phyloP scores from a whole-genome alignment of 2,113 vertebrate species.

The Lepisosteus oculatus region DNA sequence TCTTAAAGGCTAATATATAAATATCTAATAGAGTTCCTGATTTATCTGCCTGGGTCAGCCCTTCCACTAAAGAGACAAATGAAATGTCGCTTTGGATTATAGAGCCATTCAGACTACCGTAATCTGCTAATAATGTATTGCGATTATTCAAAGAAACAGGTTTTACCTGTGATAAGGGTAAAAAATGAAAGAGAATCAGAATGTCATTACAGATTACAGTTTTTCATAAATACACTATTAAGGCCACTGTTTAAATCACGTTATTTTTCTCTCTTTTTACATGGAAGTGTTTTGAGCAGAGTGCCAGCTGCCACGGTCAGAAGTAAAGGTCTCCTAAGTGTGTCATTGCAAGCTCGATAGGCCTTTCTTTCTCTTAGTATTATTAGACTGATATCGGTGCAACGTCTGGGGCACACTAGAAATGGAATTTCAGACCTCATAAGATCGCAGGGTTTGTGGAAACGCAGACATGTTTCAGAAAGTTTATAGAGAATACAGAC shows the following conservation, averaged over 20 bases:
- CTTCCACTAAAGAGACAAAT: slow-evolving; percentile 33
- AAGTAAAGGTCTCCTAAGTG: slow-evolving; percentile 41
- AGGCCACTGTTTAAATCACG: slow-evolving; percentile 27
- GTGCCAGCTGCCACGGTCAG: slow-evolving; percentile 36
- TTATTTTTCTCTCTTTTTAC: slow-evolving; percentile 25
- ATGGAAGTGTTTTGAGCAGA: slow-evolving; percentile 28
- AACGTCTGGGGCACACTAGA: slow-evolving; percentile 50
- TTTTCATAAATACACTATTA: slow-evolving; percentile 41
- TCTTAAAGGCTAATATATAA: no score
- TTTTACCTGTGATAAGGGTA: slow-evolving; percentile 35
- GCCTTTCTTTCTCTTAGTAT: slow-evolving; percentile 21
- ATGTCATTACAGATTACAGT: slow-evolving; percentile 42
- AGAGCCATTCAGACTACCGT: slow-evolving; percentile 40
- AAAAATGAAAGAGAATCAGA: slow-evolving; percentile 27
- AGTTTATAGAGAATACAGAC: no score
- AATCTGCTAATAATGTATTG: slow-evolving; percentile 39
- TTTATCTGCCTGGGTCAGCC: neutral
- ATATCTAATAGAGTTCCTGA: no score
- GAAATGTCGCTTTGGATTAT: slow-evolving; percentile 41
- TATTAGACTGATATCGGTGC: slow-evolving; percentile 51
- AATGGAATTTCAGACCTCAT: slow-evolving; percentile 59
- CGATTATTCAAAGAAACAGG: slow-evolving; percentile 31
- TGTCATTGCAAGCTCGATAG: slow-evolving; percentile 39
- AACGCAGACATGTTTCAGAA: no score
- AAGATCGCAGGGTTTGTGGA: no score